These are phyloP conservation scores for Callorhinus ursinus DNA, from an alignment of 2,113 vertebrate species.

Conservation along the genomic window DNA sequence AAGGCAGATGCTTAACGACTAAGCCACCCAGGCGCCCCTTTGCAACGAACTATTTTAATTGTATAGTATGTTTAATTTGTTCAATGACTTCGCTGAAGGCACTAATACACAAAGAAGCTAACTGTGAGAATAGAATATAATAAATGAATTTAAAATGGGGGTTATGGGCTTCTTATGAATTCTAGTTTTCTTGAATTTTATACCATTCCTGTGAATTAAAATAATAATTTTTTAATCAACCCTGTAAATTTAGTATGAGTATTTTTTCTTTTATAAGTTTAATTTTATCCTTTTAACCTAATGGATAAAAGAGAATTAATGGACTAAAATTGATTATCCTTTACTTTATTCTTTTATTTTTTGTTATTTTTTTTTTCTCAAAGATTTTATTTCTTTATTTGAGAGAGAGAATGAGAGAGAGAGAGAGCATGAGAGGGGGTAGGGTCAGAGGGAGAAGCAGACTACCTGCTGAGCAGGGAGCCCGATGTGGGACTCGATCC, in stretches of 20 bases:
- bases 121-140: background rate
- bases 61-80: background rate
- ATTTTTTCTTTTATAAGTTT: background rate
- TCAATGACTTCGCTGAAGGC: background rate
- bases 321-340: background rate
- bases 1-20: no score
- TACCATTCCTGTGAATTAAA: background rate
- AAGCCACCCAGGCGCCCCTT: no score
- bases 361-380: no score
- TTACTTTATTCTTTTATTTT: background rate
- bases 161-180: background rate
- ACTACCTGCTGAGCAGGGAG: no score
- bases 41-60: background rate
- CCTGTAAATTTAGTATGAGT: background rate
- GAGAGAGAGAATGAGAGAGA: no score
- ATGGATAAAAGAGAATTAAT: background rate
- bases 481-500: no score
- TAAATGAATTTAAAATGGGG: background rate
- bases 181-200: background rate
- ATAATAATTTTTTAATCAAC: background rate
- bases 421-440: no score
- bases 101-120: background rate
- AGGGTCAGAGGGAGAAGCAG: no score
- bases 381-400: background rate
- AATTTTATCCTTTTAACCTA: constrained; percentile 27